Conservation (phyloP, 2,113 vertebrate species). For the Antechinus flavipes region DNA sequence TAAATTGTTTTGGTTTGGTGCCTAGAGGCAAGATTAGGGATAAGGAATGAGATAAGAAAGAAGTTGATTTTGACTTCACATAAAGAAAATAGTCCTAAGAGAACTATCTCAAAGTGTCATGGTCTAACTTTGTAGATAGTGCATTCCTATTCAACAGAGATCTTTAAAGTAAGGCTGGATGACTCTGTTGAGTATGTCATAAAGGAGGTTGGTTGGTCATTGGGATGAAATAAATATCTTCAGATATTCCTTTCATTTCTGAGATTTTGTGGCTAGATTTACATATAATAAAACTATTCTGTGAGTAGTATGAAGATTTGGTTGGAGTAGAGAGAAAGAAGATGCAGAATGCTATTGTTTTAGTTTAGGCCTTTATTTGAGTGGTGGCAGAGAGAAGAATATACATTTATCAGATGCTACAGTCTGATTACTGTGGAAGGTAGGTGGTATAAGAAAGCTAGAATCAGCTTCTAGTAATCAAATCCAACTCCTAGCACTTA, state of each 20-base stretch:
- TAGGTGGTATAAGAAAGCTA: neutral
- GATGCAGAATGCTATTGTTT: neutral
- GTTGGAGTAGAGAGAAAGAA: neutral
- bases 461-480: neutral
- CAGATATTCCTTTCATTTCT: neutral
- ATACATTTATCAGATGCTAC: neutral
- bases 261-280: neutral
- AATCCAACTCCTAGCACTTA: neutral
- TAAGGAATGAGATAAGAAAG: neutral
- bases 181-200: neutral
- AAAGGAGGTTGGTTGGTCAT: neutral
- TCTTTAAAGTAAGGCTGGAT: neutral
- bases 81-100: neutral
- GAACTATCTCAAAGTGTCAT: neutral
- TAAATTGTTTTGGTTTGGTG: neutral
- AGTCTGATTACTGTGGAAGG: neutral
- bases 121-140: neutral
- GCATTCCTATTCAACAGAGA: neutral
- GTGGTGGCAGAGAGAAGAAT: neutral
- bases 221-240: neutral
- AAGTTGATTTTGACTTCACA: neutral
- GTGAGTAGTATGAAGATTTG: neutral
- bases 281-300: neutral
- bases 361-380: neutral
- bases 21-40: neutral